Evolutionary conservation across 2,797 vertebrate genomes (phyloP), one percentile per base, ranked within the genome.

Genomic region (Tenualosa ilisha): DNA sequence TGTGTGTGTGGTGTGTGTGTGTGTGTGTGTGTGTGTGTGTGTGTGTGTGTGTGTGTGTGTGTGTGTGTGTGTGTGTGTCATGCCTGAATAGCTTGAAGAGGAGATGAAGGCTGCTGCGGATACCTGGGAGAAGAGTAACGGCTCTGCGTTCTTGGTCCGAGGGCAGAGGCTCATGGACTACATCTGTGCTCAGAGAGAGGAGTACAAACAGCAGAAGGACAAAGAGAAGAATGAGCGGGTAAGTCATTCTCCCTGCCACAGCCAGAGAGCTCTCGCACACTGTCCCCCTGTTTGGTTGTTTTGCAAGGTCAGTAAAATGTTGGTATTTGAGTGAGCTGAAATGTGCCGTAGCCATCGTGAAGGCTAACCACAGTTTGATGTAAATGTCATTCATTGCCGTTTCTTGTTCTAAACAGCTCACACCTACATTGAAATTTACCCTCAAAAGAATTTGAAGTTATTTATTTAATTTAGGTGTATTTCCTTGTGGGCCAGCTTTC

Each of bases 171-270:
- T 94, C 89, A 89, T 92, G 88, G 91, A 92, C 20, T 93, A 89
- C 26, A 89, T 94, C 31, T 84, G 90, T 20, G 88, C 31, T 61
- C 93, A 92, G 65, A 92, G 93, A 91, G 91, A 94, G 84, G 90
- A 92, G 24, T 86, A 92, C 84, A 91, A 87, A 31, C 63, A 89
- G 43, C 92, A 90, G 85, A 93, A 93, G 87, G 93, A 91, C 72
- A 93, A 92, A 56, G 91, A 92, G 79, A 93, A 91, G 68, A 91
- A 88, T 49, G 93, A 93, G 84, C 86, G 89, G 2, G 93, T 94
- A 81, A 90, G 92, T 91, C 51, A 7, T 40, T 1, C 7, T 7
- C 3, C 4, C 17, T 22, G 20, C 54, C 22, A 22, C 59, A 63
- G 59, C 1, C 59, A 24, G 8, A 1, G 7, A 24, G 8, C n/a